Evolutionary conservation across 2,113 vertebrate genomes (phyloP), one percentile per base, ranked within the genome.

Genomic region (Lynx canadensis): DNA sequence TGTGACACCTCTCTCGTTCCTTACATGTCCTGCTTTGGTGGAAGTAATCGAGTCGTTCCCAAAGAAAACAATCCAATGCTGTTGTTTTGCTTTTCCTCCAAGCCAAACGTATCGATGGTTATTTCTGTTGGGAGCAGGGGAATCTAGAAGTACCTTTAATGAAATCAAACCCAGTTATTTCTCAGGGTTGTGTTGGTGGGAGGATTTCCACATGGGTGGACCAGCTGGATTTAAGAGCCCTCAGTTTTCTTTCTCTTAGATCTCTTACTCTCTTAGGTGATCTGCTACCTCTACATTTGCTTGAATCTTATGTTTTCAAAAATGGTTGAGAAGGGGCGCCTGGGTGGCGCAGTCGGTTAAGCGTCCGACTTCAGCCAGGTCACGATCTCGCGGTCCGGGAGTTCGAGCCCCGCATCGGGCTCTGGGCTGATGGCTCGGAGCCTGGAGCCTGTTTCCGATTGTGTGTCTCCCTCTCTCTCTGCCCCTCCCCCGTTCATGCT

Each of bases 241-340:
- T 92, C 41, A 33, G 1, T 88, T 95, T 94, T 86, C 38, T 81
- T 89, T 89, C 63, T 97, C 38, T 76, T 86, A 91, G 23, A n/a
- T 55, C 65, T 94, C 16, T 84, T 74, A 87, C 10, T 38, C 18
- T 96, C 48, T 74, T 73, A 93, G 82, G 55, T 23, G 27, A 65
- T 5, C 19, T 95, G 16, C 21, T 94, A 63, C 57, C 87, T 31
- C 16, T 73, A 71, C 16, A 27, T 50, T 97, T 83, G 16, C 41
- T 31, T 94, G 55, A 89, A 71, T 80, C 48, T 76, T 85, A 78
- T 31, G 48, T 94, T 85, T 80, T 92, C 36, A 93, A 52, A 93
- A 81, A 4, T 93, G 81, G 5, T 80, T 93, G 57, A 91, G 38
- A 83, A 79, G 33, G 36, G 36, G 36, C 36, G 36, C 36, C 36